These are phyloP conservation scores for Enteromius radiatus DNA, from an alignment of 2,797 vertebrate species.

Conservation along the genomic window DNA sequence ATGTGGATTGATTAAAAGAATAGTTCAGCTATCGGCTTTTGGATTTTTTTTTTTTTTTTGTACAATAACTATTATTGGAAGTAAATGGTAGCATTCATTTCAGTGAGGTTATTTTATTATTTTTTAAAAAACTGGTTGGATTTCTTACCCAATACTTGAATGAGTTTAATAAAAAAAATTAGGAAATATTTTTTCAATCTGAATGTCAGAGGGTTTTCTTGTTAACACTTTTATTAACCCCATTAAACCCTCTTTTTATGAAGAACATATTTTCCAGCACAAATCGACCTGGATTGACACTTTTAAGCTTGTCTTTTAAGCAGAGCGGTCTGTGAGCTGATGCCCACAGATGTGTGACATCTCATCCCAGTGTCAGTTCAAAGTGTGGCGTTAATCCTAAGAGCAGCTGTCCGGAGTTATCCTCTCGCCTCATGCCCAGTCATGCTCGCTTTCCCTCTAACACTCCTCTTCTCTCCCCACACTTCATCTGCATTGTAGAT, in stretches of 20 bases:
- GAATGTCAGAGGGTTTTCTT: not conserved
- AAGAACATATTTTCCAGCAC: not conserved
- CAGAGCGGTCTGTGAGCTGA: not conserved
- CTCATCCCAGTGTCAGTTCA: conserved; percentile 43
- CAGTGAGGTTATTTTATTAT: not conserved
- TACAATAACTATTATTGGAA: not conserved
- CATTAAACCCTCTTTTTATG: conserved; percentile 9
- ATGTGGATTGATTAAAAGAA: too few species aligned
- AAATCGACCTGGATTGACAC: not conserved
- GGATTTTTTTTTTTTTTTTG: not conserved
- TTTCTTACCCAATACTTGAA: not conserved
- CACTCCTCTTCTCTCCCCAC: conserved; percentile 14
- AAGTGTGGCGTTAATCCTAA: conserved; percentile 59
- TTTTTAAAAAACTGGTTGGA: not conserved
- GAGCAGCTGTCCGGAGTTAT: conserved; percentile 56
- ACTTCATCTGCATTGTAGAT: conserved; percentile 54
- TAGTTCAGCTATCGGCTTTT: not conserved
- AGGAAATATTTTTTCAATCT: not conserved
- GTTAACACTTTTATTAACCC: not conserved
- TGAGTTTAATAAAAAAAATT: not conserved
- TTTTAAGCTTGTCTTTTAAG: conserved; percentile 10
- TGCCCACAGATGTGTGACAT: conserved; percentile 17
- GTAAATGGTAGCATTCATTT: not conserved
- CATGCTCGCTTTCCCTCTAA: conserved; percentile 43
- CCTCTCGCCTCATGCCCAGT: conserved; percentile 37